phyloP scores from a whole-genome alignment of 2,888 invertebrate genomes.

The Agonopterix arenella region DNA sequence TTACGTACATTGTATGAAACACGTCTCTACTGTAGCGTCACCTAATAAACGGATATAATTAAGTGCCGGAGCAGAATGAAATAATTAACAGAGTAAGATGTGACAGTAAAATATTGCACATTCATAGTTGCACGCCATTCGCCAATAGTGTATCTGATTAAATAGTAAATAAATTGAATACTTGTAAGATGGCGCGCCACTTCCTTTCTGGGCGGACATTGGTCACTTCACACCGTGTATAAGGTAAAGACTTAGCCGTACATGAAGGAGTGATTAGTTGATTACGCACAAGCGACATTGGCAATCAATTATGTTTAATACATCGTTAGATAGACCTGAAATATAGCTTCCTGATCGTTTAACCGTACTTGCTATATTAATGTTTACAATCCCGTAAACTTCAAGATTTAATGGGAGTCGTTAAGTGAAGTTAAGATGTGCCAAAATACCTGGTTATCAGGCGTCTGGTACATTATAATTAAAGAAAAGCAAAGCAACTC shows the following conservation, averaged over 20 bases:
- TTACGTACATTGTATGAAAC: too few relatives aligned
- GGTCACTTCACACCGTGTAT: constrained; percentile 2
- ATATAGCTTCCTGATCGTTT: constrained; percentile 1
- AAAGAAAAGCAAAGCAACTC: constrained; percentile 2
- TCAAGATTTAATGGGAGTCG: too few relatives aligned
- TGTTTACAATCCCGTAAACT: too few relatives aligned
- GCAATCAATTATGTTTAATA: constrained; percentile 17
- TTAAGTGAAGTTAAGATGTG: too few relatives aligned
- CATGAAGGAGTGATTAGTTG: constrained; percentile 18
- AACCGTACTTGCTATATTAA: too few relatives aligned
- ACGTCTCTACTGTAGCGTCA: too few relatives aligned
- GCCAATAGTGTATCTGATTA: background rate
- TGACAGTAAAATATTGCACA: too few relatives aligned
- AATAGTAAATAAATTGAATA: background rate
- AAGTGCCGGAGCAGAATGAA: too few relatives aligned
- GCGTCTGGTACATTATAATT: background rate
- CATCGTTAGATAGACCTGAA: constrained; percentile 7
- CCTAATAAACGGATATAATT: too few relatives aligned
- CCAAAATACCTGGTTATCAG: background rate
- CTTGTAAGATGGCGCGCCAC: background rate
- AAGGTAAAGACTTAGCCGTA: constrained; percentile 11
- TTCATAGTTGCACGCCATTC: too few relatives aligned
- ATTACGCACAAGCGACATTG: constrained; percentile 5
- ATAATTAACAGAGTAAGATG: too few relatives aligned
- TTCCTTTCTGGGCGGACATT: constrained; percentile 1